Percentiles rank a stretch among this genome's conserved stretches.
Evolutionary conservation across 2,888 invertebrate genomes (phyloP).

Genomic region (Drosophila siamana): DNA sequence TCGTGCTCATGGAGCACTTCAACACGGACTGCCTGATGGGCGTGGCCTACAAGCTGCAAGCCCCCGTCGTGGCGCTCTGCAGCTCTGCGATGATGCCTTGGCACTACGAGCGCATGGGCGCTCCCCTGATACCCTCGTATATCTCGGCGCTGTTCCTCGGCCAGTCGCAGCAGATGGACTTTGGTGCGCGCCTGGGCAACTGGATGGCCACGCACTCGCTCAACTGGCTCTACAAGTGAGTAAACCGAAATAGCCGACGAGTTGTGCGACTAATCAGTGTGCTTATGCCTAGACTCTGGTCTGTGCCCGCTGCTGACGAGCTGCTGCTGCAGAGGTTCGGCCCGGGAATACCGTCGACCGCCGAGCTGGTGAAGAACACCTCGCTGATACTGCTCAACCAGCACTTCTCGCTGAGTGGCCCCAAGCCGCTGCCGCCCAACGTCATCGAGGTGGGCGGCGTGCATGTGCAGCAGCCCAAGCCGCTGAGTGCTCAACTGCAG

Average conservation of each 20-base stretch:
- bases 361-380: constrained; percentile 84
- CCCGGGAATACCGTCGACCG: constrained; percentile 85
- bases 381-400: constrained; percentile 86
- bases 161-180: constrained; percentile 85
- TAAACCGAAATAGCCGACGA: neutral
- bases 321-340: constrained; percentile 75
- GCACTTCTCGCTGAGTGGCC: constrained; percentile 86
- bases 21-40: constrained; percentile 90
- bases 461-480: constrained; percentile 84
- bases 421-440: constrained; percentile 85
- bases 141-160: constrained; percentile 87
- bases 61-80: constrained; percentile 87
- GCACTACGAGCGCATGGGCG: constrained; percentile 87
- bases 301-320: constrained; percentile 51
- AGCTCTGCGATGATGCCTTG: constrained; percentile 88
- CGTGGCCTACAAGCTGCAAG: constrained; percentile 88
- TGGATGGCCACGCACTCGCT: constrained; percentile 75
- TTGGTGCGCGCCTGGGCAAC: constrained; percentile 85
- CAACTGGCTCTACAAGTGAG: constrained; percentile 78
- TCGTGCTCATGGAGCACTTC: constrained; percentile 90
- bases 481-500: constrained; percentile 86
- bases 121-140: constrained; percentile 87
- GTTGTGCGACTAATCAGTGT: neutral
- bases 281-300: constrained; percentile 27
- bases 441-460: constrained; percentile 87